These are phyloP conservation scores for Perizoma flavofasciatum DNA, from an alignment of 2,888 invertebrate genomes.

Conservation along the genomic window DNA sequence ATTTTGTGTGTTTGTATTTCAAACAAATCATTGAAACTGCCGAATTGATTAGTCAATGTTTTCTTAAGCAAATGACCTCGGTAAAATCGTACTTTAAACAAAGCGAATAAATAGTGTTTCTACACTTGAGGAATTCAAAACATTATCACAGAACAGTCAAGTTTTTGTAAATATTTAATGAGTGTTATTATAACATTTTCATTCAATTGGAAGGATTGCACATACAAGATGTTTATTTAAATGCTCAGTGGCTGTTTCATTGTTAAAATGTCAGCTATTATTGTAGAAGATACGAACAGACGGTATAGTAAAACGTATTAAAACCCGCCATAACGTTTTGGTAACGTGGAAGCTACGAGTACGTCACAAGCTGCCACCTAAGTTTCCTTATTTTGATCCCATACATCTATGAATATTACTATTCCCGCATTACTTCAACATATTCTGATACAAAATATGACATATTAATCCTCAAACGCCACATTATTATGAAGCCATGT, in stretches of 20 bases:
- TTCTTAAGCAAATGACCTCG: constrained; percentile 74
- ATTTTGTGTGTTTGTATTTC: constrained; percentile 16
- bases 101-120: constrained; percentile 56
- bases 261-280: not conserved
- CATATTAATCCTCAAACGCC: constrained; percentile 71
- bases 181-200: constrained; percentile 42
- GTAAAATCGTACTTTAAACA: constrained; percentile 70
- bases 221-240: constrained; percentile 5
- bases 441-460: constrained; percentile 55
- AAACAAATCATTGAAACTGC: constrained; percentile 51
- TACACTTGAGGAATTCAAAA: constrained; percentile 49
- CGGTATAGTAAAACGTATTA: constrained; percentile 39
- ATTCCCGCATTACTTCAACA: constrained; percentile 60
- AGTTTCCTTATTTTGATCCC: constrained; percentile 12
- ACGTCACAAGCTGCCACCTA: constrained; percentile 43
- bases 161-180: constrained; percentile 41
- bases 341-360: constrained; percentile 77
- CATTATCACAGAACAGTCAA: constrained; percentile 44
- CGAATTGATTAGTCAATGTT: constrained; percentile 71
- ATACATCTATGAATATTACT: constrained; percentile 38
- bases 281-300: constrained; percentile 28
- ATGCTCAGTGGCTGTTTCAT: not conserved
- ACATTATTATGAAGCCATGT: constrained; percentile 79
- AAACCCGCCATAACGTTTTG: constrained; percentile 67
- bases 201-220: constrained; percentile 22